Base-by-base conservation (phyloP, 2,113 vertebrate genomes). In the Pitta sordida region DNA sequence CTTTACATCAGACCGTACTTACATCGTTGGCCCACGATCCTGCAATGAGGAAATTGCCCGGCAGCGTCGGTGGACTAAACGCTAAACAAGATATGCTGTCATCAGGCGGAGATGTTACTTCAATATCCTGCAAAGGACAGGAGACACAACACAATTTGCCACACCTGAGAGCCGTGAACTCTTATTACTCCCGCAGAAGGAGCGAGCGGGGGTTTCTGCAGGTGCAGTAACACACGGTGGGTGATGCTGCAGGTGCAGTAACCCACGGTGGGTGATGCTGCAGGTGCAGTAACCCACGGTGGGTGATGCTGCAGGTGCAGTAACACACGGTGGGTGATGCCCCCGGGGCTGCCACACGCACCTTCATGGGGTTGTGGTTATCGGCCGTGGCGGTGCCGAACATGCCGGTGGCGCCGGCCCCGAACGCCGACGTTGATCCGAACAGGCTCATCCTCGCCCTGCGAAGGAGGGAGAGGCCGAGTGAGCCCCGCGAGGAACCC, bases 1-100 rank as follows among this genome's bases (percentile, higher is more conserved):
- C n/a, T 88, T 37, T 52, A 36, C n/a, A 77, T 6, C 22, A 56
- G 8, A 49, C 1, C 30, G 23, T 56, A 98, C 99, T 99, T 95
- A 99, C 99, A 93, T 99, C 99, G 30, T 99, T 99, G 68, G 99
- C 99, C 99, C 99, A 99, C 0, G 99, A 99, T 73, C 99, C 99
- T 36, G 99, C 99, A 59, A 99, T 99, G 6, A 99, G 98, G 87
- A 99, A 99, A 97, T 99, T 99, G 41, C 98, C 99, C 3, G 99
- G 99, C 97, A 99, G 97, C 0, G 98, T 98, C 3, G 98, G 98
- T 0, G 99, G 99, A 79, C 99, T 99, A 77, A 99, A 99, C 1
- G 99, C 98, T 62, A 99, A 97, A 86, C 99, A 99, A 49, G 99
- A 99, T 62, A 99, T 99, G 95, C 99, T 99, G 92, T 99, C 99